Evolutionary conservation across 2,888 invertebrate genomes (phyloP).

Genomic region (Onchidella celtica): DNA sequence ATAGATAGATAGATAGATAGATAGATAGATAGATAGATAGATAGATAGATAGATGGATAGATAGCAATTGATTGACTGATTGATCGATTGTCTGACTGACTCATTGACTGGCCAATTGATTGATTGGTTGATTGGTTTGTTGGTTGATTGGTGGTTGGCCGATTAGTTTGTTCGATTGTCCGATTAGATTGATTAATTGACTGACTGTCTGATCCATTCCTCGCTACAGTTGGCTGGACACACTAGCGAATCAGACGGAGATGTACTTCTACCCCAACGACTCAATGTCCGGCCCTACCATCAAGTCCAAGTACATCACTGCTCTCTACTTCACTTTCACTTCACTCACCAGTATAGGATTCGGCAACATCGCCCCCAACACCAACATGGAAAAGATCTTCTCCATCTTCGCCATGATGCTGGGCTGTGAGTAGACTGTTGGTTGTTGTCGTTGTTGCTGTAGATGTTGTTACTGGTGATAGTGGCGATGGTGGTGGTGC

Average conservation of each 20-base stretch:
- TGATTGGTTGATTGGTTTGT: not conserved
- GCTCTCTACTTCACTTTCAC: constrained; percentile 80
- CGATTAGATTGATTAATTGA: not conserved
- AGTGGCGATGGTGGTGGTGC: not conserved
- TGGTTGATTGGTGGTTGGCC: not conserved
- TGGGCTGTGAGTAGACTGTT: constrained; percentile 80
- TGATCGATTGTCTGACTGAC: not conserved
- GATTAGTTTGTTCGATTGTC: not conserved
- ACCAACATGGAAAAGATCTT: constrained; percentile 80
- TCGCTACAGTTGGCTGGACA: constrained; percentile 74
- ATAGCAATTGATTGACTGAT: too few species aligned
- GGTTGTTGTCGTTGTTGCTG: constrained; percentile 9
- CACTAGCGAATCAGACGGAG: constrained; percentile 72
- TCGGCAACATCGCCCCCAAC: constrained; percentile 80
- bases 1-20: too few species aligned
- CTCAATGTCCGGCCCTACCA: constrained; percentile 78
- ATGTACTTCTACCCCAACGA: constrained; percentile 76
- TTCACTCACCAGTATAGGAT: constrained; percentile 80
- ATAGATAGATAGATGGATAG: too few species aligned
- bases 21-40: too few species aligned
- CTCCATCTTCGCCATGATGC: constrained; percentile 80
- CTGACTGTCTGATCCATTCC: constrained; percentile 16
- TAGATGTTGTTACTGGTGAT: constrained; percentile 19
- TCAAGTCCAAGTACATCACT: constrained; percentile 79
- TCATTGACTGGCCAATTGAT: not conserved